A percentile compares a stretch with the other conserved stretches of the same genome.
These are phyloP conservation scores for Gymnocheta viridis DNA, from an alignment of 2,888 invertebrate genomes.

Conservation along the genomic window DNA sequence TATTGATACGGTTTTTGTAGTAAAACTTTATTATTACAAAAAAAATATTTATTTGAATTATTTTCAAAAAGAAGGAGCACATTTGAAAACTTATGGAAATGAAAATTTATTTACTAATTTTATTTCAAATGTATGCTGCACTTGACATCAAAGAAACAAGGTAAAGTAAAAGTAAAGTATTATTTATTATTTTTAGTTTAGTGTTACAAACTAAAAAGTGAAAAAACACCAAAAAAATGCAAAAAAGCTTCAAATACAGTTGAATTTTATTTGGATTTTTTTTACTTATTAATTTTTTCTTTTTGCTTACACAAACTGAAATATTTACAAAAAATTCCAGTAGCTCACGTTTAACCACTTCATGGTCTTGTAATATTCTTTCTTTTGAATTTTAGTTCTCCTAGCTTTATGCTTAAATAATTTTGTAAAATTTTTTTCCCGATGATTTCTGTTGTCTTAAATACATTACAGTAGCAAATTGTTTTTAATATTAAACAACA, in stretches of 20 bases:
- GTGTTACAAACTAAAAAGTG: background rate
- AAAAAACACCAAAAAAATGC: background rate
- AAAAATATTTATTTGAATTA: no score
- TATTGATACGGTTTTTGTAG: no score
- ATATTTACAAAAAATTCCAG: conserved; percentile 65
- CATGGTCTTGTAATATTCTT: conserved; percentile 69
- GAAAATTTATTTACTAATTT: no score
- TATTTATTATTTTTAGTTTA: background rate
- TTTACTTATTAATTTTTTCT: no score
- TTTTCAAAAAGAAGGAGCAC: no score
- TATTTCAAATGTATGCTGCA: background rate
- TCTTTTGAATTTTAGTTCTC: conserved; percentile 42
- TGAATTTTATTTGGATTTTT: conserved; percentile 36
- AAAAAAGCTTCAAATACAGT: conserved; percentile 8
- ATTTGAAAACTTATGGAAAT: no score
- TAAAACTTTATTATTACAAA: no score
- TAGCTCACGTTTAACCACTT: conserved; percentile 70
- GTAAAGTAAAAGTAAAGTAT: background rate
- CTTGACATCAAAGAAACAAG: background rate
- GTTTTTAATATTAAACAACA: conserved; percentile 65
- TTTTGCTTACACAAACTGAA: conserved; percentile 21
- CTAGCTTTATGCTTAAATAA: conserved; percentile 63
- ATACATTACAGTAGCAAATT: conserved; percentile 70
- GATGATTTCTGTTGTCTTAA: conserved; percentile 56
- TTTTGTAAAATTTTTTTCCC: conserved; percentile 46